Evolutionary conservation across 2,888 invertebrate genomes (phyloP).

Genomic region (Spodoptera picta): DNA sequence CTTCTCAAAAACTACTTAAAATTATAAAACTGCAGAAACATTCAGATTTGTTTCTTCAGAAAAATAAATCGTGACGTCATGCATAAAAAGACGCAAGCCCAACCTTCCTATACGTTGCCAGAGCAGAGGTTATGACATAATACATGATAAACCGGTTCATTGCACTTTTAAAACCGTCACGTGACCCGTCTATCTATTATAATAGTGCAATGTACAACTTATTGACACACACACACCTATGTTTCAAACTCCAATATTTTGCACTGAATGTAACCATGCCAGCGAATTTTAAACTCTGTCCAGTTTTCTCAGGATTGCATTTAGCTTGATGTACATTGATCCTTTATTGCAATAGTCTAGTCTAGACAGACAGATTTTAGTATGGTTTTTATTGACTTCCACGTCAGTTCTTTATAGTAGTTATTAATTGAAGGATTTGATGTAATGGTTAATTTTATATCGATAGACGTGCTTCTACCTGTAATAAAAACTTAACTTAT

Average conservation of each 20-base stretch:
- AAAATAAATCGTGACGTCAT: background rate
- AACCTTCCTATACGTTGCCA: background rate
- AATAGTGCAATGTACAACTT: slow-evolving; percentile 40
- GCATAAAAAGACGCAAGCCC: background rate
- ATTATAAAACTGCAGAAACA: too few species aligned
- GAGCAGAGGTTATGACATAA: slow-evolving; percentile 40
- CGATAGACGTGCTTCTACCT: too few species aligned
- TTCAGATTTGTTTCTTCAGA: too few species aligned
- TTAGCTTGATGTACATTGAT: background rate
- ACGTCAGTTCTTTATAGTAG: slow-evolving; percentile 24
- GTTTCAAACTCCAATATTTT: slow-evolving; percentile 11
- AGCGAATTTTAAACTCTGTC: slow-evolving; percentile 15
- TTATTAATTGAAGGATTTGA: slow-evolving; percentile 25
- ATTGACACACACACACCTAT: slow-evolving; percentile 1
- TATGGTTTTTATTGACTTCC: slow-evolving; percentile 30
- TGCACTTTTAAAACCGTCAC: slow-evolving; percentile 49
- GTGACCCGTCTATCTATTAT: slow-evolving; percentile 33
- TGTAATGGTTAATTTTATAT: background rate
- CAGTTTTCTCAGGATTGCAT: background rate
- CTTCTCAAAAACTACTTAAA: too few species aligned
- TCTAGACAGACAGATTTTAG: slow-evolving; percentile 41
- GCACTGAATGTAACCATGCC: background rate
- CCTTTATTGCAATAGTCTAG: slow-evolving; percentile 14
- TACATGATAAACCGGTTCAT: slow-evolving; percentile 43
- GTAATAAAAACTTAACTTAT: too few species aligned